Percentiles rank a stretch among this genome's conserved stretches.
These are phyloP conservation scores for Oreochromis aureus DNA, from an alignment of 2,113 vertebrate species.

Conservation along the genomic window DNA sequence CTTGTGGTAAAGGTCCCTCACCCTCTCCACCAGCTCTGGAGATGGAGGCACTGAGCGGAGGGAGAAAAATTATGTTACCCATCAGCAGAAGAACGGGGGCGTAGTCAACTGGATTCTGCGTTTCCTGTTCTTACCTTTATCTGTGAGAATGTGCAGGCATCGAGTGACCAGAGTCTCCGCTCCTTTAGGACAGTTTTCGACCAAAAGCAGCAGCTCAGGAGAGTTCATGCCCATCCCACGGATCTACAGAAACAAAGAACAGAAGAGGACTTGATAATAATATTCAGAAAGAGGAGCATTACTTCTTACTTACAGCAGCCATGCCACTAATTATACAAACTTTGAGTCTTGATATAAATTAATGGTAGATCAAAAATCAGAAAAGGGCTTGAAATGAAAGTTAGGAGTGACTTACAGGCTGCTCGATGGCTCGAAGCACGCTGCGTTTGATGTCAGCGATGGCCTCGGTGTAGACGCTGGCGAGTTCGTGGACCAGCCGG, in stretches of 20 bases:
- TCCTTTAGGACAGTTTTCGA: slow-evolving; percentile 95
- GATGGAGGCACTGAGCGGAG: slow-evolving; percentile 82
- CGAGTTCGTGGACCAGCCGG: slow-evolving; percentile 89
- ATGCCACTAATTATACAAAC: neutral
- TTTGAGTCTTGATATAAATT: neutral
- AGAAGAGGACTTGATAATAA: neutral
- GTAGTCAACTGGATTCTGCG: neutral
- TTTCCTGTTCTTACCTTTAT: slow-evolving; percentile 79
- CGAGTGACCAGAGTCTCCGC: slow-evolving; percentile 91
- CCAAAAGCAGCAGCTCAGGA: slow-evolving; percentile 87
- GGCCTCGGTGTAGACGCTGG: slow-evolving; percentile 91
- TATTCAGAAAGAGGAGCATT: neutral
- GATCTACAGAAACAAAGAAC: slow-evolving; percentile 67
- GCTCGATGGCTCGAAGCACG: slow-evolving; percentile 88
- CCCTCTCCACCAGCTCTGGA: slow-evolving; percentile 90
- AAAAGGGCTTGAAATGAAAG: neutral
- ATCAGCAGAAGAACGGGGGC: neutral
- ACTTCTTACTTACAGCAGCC: fast-evolving
- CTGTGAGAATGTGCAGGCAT: slow-evolving; percentile 91
- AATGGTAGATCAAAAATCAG: fast-evolving
- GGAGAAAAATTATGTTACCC: neutral
- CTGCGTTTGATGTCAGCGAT: slow-evolving; percentile 95
- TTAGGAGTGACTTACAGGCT: slow-evolving; percentile 74
- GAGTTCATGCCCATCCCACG: slow-evolving; percentile 98
- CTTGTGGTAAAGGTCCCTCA: slow-evolving; percentile 93